These are phyloP conservation scores for Galemys pyrenaicus DNA, from an alignment of 2,113 vertebrate genomes.

Conservation along the genomic window DNA sequence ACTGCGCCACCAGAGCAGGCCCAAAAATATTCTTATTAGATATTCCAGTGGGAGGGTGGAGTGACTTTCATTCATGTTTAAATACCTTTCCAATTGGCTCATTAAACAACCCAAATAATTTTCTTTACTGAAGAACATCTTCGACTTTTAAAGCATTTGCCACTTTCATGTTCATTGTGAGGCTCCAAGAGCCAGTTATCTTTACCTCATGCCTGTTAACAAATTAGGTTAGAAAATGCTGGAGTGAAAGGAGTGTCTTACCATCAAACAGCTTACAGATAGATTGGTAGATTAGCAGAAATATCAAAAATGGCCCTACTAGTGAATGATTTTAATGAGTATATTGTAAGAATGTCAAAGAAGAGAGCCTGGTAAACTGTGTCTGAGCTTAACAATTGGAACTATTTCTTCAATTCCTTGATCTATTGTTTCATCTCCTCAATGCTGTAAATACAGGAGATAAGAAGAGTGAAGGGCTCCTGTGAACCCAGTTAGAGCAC, in stretches of 20 bases:
- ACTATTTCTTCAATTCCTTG: not conserved
- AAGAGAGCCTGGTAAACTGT: not conserved
- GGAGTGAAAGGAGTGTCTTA: not conserved
- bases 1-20: too few species aligned
- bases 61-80: not conserved
- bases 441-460: not conserved
- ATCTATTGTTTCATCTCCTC: not conserved
- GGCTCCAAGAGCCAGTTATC: not conserved
- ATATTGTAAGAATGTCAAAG: not conserved
- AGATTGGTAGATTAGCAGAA: not conserved
- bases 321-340: not conserved
- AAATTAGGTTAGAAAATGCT: not conserved
- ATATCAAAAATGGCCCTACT: not conserved
- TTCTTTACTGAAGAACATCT: not conserved
- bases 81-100: not conserved
- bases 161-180: not conserved
- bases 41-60: not conserved
- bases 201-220: not conserved
- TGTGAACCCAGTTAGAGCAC: not conserved
- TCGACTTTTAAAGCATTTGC: not conserved
- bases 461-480: not conserved
- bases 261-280: not conserved
- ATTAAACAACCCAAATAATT: not conserved
- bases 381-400: not conserved
- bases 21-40: not conserved